phyloP scores from a whole-genome alignment of 2,888 invertebrate genomes.

The Pachliopta kotzebuea region DNA sequence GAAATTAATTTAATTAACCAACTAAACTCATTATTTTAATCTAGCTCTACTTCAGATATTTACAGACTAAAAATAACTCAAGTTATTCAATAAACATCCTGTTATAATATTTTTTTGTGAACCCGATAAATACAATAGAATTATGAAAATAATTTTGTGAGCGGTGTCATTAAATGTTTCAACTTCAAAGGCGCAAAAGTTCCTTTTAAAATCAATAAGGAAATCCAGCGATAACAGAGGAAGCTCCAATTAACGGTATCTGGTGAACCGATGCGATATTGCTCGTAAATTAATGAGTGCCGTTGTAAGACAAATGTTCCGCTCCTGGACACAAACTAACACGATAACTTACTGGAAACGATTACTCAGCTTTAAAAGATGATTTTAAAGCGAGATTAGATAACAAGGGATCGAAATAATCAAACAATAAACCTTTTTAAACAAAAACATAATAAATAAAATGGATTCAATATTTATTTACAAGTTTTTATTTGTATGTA shows the following conservation, averaged over 20 bases:
- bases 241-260: slow-evolving; percentile 60
- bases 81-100: no score
- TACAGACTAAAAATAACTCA: background rate
- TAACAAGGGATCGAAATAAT: background rate
- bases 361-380: slow-evolving; percentile 1
- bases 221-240: slow-evolving; percentile 56
- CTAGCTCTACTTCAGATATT: background rate
- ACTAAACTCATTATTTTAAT: slow-evolving; percentile 11
- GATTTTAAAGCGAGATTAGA: background rate
- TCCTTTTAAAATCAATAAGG: slow-evolving; percentile 44
- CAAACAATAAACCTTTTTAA: no score
- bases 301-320: slow-evolving; percentile 67
- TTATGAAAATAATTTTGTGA: background rate
- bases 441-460: no score
- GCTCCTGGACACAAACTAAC: slow-evolving; percentile 51
- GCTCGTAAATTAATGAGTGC: slow-evolving; percentile 66
- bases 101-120: background rate
- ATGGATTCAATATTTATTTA: no score
- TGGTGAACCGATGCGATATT: slow-evolving; percentile 57
- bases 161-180: background rate
- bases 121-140: background rate
- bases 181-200: slow-evolving; percentile 34
- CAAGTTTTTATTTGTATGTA: no score
- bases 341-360: slow-evolving; percentile 39
- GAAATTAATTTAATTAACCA: slow-evolving; percentile 20